A percentile compares a stretch with the other conserved stretches of the same genome.
These are phyloP conservation scores for Zeus faber DNA, from an alignment of 2,113 vertebrate species.

Conservation along the genomic window DNA sequence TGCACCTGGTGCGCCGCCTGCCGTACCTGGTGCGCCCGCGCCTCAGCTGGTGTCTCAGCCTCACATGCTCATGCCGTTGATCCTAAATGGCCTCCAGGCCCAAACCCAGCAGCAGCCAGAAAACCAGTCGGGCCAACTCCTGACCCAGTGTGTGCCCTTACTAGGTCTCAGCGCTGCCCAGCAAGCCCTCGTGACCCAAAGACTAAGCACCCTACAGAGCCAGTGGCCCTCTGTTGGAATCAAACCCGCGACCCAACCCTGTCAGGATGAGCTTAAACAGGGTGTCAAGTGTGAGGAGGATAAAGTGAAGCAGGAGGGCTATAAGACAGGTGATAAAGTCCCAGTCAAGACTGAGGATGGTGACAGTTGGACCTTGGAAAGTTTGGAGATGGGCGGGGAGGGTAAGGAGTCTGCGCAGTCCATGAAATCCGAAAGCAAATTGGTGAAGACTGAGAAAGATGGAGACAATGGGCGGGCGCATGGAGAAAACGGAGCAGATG, in stretches of 20 bases:
- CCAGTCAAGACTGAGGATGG: constrained; percentile 27
- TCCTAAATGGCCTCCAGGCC: constrained; percentile 73
- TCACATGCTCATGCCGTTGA: constrained; percentile 78
- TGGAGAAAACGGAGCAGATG: constrained; percentile 51
- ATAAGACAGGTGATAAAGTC: constrained; percentile 19
- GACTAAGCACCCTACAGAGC: constrained; percentile 72
- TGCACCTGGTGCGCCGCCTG: constrained; percentile 48
- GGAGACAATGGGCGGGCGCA: constrained; percentile 36
- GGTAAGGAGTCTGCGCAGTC: constrained; percentile 32
- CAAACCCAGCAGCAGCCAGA: constrained; percentile 70
- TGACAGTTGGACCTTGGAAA: constrained; percentile 23
- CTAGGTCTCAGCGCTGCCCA: constrained; percentile 73
- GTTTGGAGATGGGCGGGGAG: constrained; percentile 28
- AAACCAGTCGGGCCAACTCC: constrained; percentile 67
- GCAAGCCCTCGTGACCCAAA: constrained; percentile 78
- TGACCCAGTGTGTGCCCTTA: constrained; percentile 74
- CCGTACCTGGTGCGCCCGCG: constrained; percentile 47
- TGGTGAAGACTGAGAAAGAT: constrained; percentile 35
- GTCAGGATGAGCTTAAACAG: constrained; percentile 53
- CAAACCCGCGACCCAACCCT: constrained; percentile 33
- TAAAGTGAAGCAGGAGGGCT: constrained; percentile 26
- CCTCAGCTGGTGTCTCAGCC: constrained; percentile 75
- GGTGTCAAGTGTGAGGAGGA: constrained; percentile 31
- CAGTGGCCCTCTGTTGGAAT: constrained; percentile 67
- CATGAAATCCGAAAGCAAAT: constrained; percentile 39